These are phyloP conservation scores for Hemibagrus wyckioides DNA, from an alignment of 2,113 vertebrate species.

Conservation along the genomic window DNA sequence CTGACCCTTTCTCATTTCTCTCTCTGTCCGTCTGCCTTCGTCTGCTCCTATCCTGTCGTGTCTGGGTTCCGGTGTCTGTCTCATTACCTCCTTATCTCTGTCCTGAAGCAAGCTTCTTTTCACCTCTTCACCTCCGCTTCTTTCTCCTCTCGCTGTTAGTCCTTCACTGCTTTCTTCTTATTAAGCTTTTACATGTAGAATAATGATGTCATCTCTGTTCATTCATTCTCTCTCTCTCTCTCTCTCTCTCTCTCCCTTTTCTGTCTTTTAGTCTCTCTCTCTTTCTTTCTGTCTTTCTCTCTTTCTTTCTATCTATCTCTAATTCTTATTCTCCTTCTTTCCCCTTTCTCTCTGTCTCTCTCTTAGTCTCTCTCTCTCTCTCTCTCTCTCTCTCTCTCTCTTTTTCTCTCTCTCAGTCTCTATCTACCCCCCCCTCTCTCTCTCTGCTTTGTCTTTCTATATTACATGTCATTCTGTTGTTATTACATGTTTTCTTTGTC, in stretches of 20 bases:
- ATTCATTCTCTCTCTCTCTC: neutral
- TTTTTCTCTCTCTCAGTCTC: neutral
- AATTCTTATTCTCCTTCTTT: too few species aligned
- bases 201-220: neutral
- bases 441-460: neutral
- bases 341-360: neutral
- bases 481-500: neutral
- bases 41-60: slow-evolving; percentile 47
- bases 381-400: neutral
- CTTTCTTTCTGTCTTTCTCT: neutral
- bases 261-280: neutral
- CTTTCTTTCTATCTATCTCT: too few species aligned
- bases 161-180: neutral
- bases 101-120: neutral
- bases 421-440: too few species aligned
- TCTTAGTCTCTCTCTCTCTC: neutral
- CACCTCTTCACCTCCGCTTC: neutral
- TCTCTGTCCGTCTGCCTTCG: slow-evolving; percentile 37
- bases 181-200: neutral
- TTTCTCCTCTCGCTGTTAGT: neutral
- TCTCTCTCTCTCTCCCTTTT: neutral
- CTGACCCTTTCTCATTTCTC: slow-evolving; percentile 44
- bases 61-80: slow-evolving; percentile 32
- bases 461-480: neutral
- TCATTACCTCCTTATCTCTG: neutral